Conservation (phyloP, 1,140 invertebrate genomes). For the Ooceraea biroi region DNA sequence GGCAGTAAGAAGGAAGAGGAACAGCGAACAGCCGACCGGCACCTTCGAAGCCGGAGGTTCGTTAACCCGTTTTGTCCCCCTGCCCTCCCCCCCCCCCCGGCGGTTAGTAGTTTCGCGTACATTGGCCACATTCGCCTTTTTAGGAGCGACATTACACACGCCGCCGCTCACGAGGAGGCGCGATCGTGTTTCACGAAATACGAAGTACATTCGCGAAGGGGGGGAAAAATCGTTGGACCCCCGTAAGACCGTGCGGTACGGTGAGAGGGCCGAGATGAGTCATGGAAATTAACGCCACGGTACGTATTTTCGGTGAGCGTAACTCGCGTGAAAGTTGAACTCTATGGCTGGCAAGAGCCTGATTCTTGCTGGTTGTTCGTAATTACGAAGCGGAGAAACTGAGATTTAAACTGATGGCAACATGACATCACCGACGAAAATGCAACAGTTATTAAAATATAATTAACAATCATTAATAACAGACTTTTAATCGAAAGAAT, state of each 20-base stretch:
- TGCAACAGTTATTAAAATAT: neutral
- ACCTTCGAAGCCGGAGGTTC: constrained; percentile 52
- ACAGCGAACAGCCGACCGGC: constrained; percentile 28
- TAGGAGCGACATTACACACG: neutral
- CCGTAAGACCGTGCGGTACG: neutral
- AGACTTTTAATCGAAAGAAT: neutral
- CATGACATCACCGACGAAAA: neutral
- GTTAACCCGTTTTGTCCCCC: constrained; percentile 64
- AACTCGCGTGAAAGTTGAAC: neutral
- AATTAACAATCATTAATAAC: neutral
- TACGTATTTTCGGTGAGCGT: neutral
- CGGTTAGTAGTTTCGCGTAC: constrained; percentile 26
- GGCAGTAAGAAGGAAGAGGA: constrained; percentile 37
- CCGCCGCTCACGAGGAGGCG: constrained; percentile 3
- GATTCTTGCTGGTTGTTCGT: neutral
- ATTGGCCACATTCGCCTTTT: constrained; percentile 57
- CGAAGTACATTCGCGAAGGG: neutral
- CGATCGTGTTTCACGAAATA: constrained; percentile 58
- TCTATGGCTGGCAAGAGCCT: too few species aligned
- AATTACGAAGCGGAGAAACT: neutral
- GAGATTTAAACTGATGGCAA: neutral
- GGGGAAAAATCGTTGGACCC: neutral
- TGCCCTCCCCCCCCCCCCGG: neutral
- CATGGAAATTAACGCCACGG: neutral
- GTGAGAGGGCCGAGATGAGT: neutral